phyloP scores from a whole-genome alignment of 2,797 vertebrate species.

The Channa striata region DNA sequence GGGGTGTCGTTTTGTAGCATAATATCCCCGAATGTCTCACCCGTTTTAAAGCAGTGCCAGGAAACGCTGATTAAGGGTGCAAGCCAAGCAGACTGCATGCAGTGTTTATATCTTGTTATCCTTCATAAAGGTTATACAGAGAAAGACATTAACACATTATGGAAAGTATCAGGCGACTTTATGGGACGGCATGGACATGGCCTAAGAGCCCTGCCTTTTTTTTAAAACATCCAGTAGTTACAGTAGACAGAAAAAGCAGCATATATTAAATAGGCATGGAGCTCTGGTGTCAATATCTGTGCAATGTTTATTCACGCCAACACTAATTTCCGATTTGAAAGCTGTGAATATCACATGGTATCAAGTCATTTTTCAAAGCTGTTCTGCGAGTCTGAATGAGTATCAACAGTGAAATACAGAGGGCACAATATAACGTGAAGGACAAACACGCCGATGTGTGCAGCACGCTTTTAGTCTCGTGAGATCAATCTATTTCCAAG shows the following conservation, averaged over 20 bases:
- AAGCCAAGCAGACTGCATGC: background rate
- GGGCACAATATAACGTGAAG: constrained; percentile 3
- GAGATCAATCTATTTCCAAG: constrained; percentile 1
- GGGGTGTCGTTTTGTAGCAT: constrained; percentile 36
- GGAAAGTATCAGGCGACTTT: constrained; percentile 16
- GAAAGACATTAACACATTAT: constrained; percentile 6
- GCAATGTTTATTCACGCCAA: constrained; percentile 49
- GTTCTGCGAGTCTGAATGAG: constrained; percentile 31
- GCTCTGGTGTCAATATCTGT: constrained; percentile 32
- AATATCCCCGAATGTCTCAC: constrained; percentile 38
- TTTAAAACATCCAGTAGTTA: background rate
- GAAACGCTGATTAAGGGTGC: constrained; percentile 32
- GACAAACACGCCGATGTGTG: constrained; percentile 1
- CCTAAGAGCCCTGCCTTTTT: constrained; percentile 1
- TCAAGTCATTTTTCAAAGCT: constrained; percentile 43
- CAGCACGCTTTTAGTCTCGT: background rate
- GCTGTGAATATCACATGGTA: constrained; percentile 47
- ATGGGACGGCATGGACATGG: background rate
- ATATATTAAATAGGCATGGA: constrained; percentile 11
- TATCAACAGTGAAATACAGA: constrained; percentile 21
- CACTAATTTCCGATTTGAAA: constrained; percentile 48
- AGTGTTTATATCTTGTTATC: constrained; percentile 18
- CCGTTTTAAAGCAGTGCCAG: constrained; percentile 38
- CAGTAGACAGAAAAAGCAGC: constrained; percentile 10
- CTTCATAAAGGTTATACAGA: constrained; percentile 6